Evolutionary conservation across 2,888 invertebrate species (phyloP).

Genomic region (Willowsia nigromaculata): DNA sequence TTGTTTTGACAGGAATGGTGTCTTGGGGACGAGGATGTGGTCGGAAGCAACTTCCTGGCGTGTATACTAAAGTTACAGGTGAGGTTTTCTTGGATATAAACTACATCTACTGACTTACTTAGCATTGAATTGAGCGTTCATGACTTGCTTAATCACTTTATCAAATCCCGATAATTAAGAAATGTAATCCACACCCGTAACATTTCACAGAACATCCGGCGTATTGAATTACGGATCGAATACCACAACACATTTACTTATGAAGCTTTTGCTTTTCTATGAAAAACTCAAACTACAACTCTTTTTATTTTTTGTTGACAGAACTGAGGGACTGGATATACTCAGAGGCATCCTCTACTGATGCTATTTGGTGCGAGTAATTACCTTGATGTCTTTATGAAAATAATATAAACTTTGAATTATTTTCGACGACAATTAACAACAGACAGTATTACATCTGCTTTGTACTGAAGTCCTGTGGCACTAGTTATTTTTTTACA

Average conservation of each 20-base stretch:
- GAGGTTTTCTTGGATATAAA: conserved; percentile 9
- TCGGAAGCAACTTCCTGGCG: conserved; percentile 76
- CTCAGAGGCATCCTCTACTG: conserved; percentile 10
- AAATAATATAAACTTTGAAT: no score
- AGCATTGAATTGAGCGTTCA: background rate
- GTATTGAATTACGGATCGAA: background rate
- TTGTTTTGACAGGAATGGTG: conserved; percentile 79
- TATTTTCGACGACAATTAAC: no score
- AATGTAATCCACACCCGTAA: background rate
- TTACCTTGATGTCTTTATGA: no score
- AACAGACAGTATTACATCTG: no score
- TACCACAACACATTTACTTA: no score
- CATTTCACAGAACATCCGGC: background rate
- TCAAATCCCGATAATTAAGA: background rate
- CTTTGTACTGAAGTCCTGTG: no score
- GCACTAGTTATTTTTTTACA: no score
- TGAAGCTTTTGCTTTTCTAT: no score
- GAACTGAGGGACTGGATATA: conserved; percentile 62
- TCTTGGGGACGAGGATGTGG: conserved; percentile 75
- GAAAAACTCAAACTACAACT: no score
- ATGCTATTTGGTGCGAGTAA: conserved; percentile 55
- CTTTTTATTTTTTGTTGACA: background rate
- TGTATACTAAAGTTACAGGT: conserved; percentile 75
- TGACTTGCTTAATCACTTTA: conserved; percentile 47
- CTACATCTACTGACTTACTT: background rate